Evolutionary conservation across 64 coral and sea anemone genomes (phyloP), one percentile per base, ranked within the genome.

Genomic region (Actinia tenebrosa): DNA sequence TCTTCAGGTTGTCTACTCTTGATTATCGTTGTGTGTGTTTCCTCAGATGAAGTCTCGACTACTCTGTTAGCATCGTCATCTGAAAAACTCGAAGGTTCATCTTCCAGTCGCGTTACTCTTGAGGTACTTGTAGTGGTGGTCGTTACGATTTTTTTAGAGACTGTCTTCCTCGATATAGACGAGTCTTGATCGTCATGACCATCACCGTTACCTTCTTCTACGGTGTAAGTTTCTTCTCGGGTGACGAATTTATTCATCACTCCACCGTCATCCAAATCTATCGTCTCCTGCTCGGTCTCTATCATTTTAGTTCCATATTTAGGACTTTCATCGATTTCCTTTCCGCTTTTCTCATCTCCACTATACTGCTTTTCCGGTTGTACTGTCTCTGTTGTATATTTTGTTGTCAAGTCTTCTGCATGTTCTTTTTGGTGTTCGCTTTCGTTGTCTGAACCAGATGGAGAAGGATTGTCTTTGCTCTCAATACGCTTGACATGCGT

Each of bases 201-300:
- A 2, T 81, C 79, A 42, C 8, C 46, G 7, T 26, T 60, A 13
- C 56, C 83, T 53, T 85, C 83, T 22, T 85, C 83, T 7, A 43
- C 30, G 16, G 55, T 61, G 17, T 60, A 64, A 1, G 60, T 64
- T 44, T 85, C 83, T 64, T 85, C 83, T 58, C 53, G 60, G 17
- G 83, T 85, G 17, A 85, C 56, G 17, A 61, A 43, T 26, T 85
- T 85, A 1, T 19, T 59, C n/a, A 43, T 7, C 15, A 85, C 58
- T 27, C 83, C 83, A 8, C 83, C 83, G 56, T 85, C 83, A 43
- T 85, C 83, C 18, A 45, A 7, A n/a, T 62, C 83, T 59, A 61
- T 42, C 9, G 56, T 85, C 56, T 59, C 53, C 9, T 84, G 20
- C 42, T 85, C 56, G 52, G 83, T 85, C 20, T 61, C 60, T 53